Evolutionary conservation across 2,113 vertebrate species (phyloP).

Genomic region (cat (Felis catus)): DNA sequence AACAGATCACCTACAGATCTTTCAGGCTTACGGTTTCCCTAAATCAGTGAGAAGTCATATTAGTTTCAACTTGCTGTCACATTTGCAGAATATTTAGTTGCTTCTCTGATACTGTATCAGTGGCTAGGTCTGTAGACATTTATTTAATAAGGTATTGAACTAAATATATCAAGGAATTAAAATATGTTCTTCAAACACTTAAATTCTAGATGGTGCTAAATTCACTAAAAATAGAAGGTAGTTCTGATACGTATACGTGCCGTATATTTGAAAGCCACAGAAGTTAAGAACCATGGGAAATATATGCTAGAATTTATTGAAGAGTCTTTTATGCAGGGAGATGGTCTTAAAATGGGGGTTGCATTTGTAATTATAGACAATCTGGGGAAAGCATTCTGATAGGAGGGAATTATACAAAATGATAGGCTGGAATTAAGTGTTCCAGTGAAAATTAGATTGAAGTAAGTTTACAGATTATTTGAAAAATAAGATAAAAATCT

Average conservation of each 20-base stretch:
- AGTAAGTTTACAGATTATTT: not conserved
- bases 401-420: not conserved
- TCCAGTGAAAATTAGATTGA: not conserved
- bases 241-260: not conserved
- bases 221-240: not conserved
- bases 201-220: not conserved
- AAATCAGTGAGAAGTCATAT: not conserved
- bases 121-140: not conserved
- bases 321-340: not conserved
- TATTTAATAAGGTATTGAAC: not conserved
- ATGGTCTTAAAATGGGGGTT: not conserved
- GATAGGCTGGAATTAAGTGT: not conserved
- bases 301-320: not conserved
- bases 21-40: not conserved
- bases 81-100: not conserved
- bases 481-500: not conserved
- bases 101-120: not conserved
- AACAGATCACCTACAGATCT: not conserved
- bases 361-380: not conserved
- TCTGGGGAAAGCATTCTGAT: not conserved
- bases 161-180: not conserved
- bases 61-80: constrained; percentile 1
- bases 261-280: not conserved
- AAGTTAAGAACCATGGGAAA: not conserved
- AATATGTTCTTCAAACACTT: not conserved